phyloP scores from a whole-genome alignment of 2,888 invertebrate genomes.

The Caprella mutica region DNA sequence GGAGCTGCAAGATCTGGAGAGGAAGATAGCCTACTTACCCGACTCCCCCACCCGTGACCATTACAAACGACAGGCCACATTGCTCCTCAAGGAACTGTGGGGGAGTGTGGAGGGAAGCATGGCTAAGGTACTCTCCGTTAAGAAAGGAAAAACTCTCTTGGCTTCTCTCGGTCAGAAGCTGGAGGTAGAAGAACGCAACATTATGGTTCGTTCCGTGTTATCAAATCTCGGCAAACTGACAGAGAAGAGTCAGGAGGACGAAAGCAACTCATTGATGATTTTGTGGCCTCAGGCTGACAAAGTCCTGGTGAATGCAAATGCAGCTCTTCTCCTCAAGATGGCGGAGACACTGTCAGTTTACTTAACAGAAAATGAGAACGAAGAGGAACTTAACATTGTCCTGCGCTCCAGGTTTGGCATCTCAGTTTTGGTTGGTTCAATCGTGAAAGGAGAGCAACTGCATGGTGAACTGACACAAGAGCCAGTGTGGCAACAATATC shows the following conservation, averaged over 20 bases:
- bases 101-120: neutral
- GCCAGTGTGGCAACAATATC: neutral
- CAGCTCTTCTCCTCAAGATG: neutral
- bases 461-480: neutral
- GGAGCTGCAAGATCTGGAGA: slow-evolving; percentile 28
- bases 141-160: slow-evolving; percentile 4
- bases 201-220: too few species aligned
- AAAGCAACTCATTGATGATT: neutral
- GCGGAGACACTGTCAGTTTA: neutral
- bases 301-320: neutral
- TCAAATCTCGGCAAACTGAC: neutral
- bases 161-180: too few species aligned
- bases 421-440: neutral
- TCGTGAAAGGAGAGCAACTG: neutral
- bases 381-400: neutral
- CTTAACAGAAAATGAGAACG: neutral
- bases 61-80: slow-evolving; percentile 4
- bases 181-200: too few species aligned
- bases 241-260: neutral
- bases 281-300: slow-evolving; percentile 7
- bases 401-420: slow-evolving; percentile 1
- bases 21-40: slow-evolving; percentile 23
- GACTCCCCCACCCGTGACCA: slow-evolving; percentile 24
- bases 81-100: slow-evolving; percentile 4
- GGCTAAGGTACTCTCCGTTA: neutral